These are phyloP conservation scores for Varecia variegata DNA, from an alignment of 2,797 vertebrate genomes.

Conservation along the genomic window DNA sequence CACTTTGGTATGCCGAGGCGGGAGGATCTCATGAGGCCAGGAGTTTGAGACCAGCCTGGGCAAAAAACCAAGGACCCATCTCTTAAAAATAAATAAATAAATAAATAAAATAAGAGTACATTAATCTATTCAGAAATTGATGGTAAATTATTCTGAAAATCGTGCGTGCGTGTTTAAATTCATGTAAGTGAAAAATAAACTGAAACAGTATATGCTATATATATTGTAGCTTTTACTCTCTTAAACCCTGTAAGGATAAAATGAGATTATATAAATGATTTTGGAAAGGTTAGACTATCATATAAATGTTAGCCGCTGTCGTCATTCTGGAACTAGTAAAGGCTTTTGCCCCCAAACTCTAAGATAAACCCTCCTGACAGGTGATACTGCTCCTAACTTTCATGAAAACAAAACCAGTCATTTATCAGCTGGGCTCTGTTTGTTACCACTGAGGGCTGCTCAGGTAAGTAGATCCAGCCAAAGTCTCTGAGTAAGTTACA, in stretches of 20 bases:
- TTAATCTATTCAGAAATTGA: slow-evolving; percentile 2
- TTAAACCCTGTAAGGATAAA: background rate
- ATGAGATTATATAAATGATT: background rate
- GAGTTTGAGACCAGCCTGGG: background rate
- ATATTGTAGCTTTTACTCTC: background rate
- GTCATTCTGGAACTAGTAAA: slow-evolving; percentile 9
- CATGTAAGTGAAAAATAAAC: background rate
- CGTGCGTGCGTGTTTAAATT: background rate
- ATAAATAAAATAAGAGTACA: background rate
- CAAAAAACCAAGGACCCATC: background rate
- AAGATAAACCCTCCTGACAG: background rate
- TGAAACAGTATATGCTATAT: background rate
- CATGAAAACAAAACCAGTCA: background rate
- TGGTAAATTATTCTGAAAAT: background rate
- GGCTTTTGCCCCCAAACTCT: background rate
- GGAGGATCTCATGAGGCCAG: background rate
- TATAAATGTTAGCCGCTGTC: background rate
- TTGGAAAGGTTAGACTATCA: background rate
- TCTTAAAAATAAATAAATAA: background rate
- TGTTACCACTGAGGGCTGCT: background rate
- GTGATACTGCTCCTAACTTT: background rate
- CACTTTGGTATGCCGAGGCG: background rate
- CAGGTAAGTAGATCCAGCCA: background rate
- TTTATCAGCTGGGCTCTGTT: background rate
- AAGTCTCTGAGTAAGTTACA: background rate